phyloP scores from a whole-genome alignment of 2,113 vertebrate genomes.

The Dendropsophus ebraccatus region DNA sequence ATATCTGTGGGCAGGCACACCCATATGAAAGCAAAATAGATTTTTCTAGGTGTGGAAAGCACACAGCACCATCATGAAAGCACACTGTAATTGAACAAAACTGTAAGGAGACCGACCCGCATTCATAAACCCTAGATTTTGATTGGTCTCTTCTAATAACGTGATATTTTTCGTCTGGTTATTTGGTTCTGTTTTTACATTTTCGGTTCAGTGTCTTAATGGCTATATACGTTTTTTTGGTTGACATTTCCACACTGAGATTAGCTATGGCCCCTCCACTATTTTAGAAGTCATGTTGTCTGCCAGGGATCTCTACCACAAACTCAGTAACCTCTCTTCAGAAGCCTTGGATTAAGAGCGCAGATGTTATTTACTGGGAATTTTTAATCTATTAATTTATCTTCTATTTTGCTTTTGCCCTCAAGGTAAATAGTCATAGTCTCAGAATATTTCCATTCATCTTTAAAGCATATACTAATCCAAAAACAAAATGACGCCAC shows the following conservation, averaged over 20 bases:
- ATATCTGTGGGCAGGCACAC: too few relatives aligned
- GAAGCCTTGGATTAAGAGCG: background rate
- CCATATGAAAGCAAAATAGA: too few relatives aligned
- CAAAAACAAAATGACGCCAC: background rate
- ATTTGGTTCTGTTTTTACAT: background rate
- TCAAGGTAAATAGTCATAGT: background rate
- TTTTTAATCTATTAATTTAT: background rate
- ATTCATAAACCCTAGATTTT: background rate
- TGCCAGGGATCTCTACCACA: background rate
- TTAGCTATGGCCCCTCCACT: background rate
- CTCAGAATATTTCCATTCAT: background rate
- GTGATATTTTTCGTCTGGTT: background rate
- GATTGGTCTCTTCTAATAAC: background rate
- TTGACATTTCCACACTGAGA: background rate
- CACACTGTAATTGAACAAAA: background rate
- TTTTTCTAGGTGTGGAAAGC: too few relatives aligned
- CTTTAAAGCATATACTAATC: background rate
- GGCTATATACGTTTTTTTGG: background rate
- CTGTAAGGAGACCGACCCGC: background rate
- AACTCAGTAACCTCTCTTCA: background rate
- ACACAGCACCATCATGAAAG: too few relatives aligned
- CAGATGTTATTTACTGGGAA: background rate
- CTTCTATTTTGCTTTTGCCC: background rate
- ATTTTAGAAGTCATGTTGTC: background rate
- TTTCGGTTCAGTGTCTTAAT: background rate